Conservation (phyloP, 2,797 vertebrate genomes). For the Enteromius treurensis region DNA sequence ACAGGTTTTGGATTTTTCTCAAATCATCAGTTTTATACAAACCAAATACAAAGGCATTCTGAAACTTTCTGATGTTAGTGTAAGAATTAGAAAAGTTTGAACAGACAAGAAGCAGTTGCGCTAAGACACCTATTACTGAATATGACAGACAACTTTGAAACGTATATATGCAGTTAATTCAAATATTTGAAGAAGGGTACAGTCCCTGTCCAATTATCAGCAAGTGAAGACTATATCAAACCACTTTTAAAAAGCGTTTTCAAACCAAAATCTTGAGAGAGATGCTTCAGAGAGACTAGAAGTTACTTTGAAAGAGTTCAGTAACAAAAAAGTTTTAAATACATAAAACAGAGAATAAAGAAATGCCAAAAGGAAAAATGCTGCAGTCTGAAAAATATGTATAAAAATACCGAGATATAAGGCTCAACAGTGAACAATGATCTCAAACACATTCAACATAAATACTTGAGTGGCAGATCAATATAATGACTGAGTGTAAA, state of each 20-base stretch:
- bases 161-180: neutral
- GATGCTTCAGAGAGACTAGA: neutral
- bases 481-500: neutral
- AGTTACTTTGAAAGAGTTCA: neutral
- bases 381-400: neutral
- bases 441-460: neutral
- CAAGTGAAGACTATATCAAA: constrained; percentile 2
- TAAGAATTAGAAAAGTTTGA: neutral
- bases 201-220: neutral
- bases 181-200: neutral
- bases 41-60: neutral
- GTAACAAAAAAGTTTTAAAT: neutral
- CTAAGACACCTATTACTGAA: neutral
- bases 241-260: constrained; percentile 4
- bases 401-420: neutral
- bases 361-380: neutral
- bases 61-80: neutral
- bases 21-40: neutral
- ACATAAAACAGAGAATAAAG: neutral
- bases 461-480: neutral
- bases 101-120: neutral
- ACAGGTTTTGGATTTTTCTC: neutral
- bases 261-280: neutral
- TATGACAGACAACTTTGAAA: neutral
- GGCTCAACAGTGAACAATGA: neutral